Percentiles rank a stretch among this genome's conserved stretches.
These are phyloP conservation scores for Raphicerus campestris DNA, from an alignment of 2,113 vertebrate species.

Conservation along the genomic window DNA sequence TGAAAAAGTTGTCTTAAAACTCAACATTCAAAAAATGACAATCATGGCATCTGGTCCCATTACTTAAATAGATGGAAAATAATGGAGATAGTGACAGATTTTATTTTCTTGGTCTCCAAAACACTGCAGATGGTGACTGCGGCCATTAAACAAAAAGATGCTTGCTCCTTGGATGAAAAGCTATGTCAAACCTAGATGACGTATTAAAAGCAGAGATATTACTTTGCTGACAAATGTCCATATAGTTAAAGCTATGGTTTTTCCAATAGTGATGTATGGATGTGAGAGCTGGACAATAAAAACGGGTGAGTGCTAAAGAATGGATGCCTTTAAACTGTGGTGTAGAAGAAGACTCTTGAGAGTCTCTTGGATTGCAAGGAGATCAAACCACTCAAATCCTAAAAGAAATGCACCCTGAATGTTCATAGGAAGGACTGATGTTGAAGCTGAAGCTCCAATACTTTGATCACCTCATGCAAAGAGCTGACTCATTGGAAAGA, in stretches of 20 bases:
- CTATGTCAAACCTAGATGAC: neutral
- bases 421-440: no score
- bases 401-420: no score
- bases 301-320: neutral
- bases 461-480: no score
- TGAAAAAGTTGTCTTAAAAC: neutral
- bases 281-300: neutral
- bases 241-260: neutral
- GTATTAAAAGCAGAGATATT: neutral
- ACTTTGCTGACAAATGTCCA: neutral
- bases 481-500: no score
- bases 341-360: no score
- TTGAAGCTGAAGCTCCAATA: no score
- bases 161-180: neutral
- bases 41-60: neutral
- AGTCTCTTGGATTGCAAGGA: no score
- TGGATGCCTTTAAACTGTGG: no score
- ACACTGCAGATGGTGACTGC: neutral
- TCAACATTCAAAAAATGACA: neutral
- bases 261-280: neutral
- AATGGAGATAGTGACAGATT: neutral
- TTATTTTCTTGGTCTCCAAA: neutral
- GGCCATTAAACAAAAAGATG: neutral
- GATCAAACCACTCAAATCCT: neutral
- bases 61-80: neutral